These are phyloP conservation scores for Chelmon rostratus DNA, from an alignment of 2,797 vertebrate species.

Conservation along the genomic window DNA sequence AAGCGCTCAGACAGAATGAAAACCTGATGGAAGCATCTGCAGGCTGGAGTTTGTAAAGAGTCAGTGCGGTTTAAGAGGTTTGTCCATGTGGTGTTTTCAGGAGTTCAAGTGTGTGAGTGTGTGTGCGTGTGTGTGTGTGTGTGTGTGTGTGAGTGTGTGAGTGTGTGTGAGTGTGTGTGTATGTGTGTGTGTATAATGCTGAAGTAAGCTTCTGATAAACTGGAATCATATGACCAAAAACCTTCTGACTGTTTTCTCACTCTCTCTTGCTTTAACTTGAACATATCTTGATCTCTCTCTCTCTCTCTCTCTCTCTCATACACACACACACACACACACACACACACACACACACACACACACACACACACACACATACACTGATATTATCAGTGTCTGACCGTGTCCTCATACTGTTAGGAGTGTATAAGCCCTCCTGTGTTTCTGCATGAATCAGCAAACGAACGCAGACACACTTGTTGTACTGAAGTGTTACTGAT, in stretches of 20 bases:
- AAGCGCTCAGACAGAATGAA: too few species aligned
- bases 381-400: neutral
- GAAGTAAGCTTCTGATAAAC: conserved; percentile 3
- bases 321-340: neutral
- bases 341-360: conserved; percentile 21
- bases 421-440: conserved; percentile 3
- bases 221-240: conserved; percentile 9
- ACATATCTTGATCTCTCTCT: neutral
- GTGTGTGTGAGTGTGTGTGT: neutral
- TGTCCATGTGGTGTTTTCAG: neutral
- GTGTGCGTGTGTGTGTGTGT: conserved; percentile 1
- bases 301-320: neutral
- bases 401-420: neutral
- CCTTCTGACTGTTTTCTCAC: neutral
- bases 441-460: conserved; percentile 8
- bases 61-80: neutral
- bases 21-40: too few species aligned
- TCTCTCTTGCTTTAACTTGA: neutral
- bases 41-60: too few species aligned
- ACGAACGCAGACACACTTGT: too few species aligned
- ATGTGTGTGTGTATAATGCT: neutral
- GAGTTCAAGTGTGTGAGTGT: neutral
- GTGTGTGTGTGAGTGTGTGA: neutral
- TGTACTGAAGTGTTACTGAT: too few species aligned
- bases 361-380: conserved; percentile 7